phyloP scores from a whole-genome alignment of 2,113 vertebrate genomes.

The Bubo bubo region DNA sequence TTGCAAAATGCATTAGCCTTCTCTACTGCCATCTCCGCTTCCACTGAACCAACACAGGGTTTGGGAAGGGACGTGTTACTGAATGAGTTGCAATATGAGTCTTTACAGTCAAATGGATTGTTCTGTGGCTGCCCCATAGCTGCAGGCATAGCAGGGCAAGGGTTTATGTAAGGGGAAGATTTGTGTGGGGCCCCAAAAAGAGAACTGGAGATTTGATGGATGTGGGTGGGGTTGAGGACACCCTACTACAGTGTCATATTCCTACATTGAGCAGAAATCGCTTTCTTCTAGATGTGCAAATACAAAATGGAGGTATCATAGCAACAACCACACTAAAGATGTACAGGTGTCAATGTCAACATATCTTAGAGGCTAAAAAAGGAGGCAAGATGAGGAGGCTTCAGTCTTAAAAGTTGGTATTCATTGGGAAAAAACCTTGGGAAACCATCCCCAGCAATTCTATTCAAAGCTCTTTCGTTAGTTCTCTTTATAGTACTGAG shows the following conservation, averaged over 20 bases:
- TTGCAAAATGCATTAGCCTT: background rate
- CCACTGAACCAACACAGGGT: fast-evolving
- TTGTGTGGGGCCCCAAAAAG: background rate
- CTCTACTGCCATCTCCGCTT: background rate
- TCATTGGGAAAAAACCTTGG: background rate
- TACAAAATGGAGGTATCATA: background rate
- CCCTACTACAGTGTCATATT: background rate
- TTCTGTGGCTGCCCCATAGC: background rate
- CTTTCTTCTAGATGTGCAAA: background rate
- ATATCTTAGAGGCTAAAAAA: background rate
- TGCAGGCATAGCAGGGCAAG: background rate
- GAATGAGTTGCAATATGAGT: background rate
- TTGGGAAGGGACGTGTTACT: background rate
- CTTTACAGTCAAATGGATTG: background rate
- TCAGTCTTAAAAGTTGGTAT: background rate
- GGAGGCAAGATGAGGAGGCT: background rate
- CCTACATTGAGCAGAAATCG: background rate
- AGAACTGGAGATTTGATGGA: background rate
- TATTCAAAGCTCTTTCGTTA: background rate
- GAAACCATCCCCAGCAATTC: background rate
- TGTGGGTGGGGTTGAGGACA: background rate
- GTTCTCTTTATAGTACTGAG: background rate
- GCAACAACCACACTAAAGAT: background rate
- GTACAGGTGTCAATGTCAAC: background rate
- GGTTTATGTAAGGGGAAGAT: background rate